Conservation (phyloP, 2,888 invertebrate genomes). For the Noctua pronuba region DNA sequence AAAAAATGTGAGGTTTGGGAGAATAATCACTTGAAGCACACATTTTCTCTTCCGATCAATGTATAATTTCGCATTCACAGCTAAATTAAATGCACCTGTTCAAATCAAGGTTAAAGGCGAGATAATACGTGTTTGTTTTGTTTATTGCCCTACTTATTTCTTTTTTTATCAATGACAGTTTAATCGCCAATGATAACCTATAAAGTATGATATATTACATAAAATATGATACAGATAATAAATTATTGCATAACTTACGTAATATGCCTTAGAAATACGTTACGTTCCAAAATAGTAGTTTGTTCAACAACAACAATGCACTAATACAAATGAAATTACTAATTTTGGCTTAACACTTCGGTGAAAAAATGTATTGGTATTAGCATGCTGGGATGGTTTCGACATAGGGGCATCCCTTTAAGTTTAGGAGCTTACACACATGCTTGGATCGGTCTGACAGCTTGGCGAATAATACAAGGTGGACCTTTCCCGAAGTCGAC, state of each 20-base stretch:
- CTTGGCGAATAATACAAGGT: neutral
- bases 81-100: neutral
- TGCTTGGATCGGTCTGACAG: neutral
- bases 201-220: neutral
- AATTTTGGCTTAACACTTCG: neutral
- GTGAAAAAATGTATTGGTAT: neutral
- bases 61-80: conserved; percentile 1
- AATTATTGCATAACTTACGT: conserved; percentile 15
- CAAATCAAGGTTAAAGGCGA: conserved; percentile 20
- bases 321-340: conserved; percentile 12
- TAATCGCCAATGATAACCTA: conserved; percentile 19
- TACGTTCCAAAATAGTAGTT: neutral
- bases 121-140: conserved; percentile 33
- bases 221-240: neutral
- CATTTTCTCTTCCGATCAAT: neutral
- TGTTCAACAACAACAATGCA: neutral
- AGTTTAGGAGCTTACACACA: neutral
- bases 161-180: conserved; percentile 39
- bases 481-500: neutral
- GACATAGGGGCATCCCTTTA: neutral
- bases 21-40: neutral
- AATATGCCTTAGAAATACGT: neutral
- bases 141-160: conserved; percentile 13
- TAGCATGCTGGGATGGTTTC: neutral
- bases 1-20: neutral